phyloP scores from a whole-genome alignment of 2,888 invertebrate species.

The Drosophila kokeensis region DNA sequence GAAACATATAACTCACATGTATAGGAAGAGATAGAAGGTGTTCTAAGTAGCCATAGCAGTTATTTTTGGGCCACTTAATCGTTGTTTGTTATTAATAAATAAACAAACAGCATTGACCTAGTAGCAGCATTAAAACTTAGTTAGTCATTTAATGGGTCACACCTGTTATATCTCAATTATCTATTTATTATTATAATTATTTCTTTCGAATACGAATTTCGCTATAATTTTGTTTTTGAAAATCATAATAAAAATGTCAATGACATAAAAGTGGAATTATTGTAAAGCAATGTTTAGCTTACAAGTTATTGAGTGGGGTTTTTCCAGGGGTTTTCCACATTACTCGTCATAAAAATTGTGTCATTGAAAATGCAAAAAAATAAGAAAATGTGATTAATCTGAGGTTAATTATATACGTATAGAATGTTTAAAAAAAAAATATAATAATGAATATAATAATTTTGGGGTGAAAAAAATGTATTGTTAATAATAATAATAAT shows the following conservation, averaged over 20 bases:
- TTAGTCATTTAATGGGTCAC: neutral
- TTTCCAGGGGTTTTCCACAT: neutral
- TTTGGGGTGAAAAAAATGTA: neutral
- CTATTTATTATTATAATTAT: neutral
- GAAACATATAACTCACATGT: neutral
- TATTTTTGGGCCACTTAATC: neutral
- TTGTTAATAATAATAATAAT: neutral
- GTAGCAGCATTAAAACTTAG: neutral
- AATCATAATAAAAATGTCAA: neutral
- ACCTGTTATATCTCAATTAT: neutral
- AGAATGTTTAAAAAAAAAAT: neutral
- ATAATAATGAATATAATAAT: neutral
- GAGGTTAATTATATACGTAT: neutral
- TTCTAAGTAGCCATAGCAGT: neutral
- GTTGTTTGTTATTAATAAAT: slow-evolving; percentile 7
- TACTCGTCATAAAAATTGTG: neutral
- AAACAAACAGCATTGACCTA: neutral
- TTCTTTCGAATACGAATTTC: neutral
- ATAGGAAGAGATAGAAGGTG: neutral
- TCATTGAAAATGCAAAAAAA: neutral
- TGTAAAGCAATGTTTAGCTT: too few relatives aligned
- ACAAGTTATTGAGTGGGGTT: neutral
- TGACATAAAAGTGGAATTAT: neutral
- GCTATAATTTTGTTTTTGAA: neutral
- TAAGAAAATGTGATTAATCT: neutral